Conservation (phyloP, 2,888 invertebrate species). For the Acrocera orbiculus region DNA sequence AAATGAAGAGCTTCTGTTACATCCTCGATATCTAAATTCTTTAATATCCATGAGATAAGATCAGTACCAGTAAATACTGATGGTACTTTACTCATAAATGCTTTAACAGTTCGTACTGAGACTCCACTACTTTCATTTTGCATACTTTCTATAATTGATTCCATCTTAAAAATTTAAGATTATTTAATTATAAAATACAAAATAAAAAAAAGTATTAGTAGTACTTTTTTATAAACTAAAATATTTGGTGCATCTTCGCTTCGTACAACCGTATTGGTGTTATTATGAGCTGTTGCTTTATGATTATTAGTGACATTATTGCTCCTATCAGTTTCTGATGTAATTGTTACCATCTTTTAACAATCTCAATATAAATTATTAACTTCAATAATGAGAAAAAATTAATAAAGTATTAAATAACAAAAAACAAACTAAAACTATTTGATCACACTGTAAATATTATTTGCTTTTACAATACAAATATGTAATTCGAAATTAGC, state of each 20-base stretch:
- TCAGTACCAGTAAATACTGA: slow-evolving; percentile 82
- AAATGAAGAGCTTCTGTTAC: slow-evolving; percentile 84
- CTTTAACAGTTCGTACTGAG: slow-evolving; percentile 93
- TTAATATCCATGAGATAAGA: slow-evolving; percentile 84
- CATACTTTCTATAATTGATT: slow-evolving; percentile 86
- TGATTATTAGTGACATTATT: slow-evolving; percentile 15
- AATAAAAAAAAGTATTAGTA: slow-evolving; percentile 1
- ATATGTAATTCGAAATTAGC: no score
- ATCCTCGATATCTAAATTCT: slow-evolving; percentile 83
- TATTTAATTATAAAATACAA: slow-evolving; percentile 1
- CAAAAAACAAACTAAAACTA: no score
- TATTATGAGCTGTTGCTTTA: slow-evolving; percentile 7
- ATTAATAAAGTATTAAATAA: no score
- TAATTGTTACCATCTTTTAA: slow-evolving; percentile 33
- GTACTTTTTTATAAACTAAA: slow-evolving; percentile 73
- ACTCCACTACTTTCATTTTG: slow-evolving; percentile 87
- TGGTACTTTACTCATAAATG: slow-evolving; percentile 97
- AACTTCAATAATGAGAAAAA: no score
- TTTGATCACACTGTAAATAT: no score
- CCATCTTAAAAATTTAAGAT: slow-evolving; percentile 58
- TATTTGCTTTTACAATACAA: no score
- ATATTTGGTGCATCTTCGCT: slow-evolving; percentile 73
- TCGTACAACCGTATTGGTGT: slow-evolving; percentile 1
- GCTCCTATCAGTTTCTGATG: slow-evolving; percentile 29
- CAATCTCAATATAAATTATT: no score